Evolutionary conservation across 92 coral and sea anemone genomes (phyloP), one percentile per base, ranked within the genome.

Genomic region (Palythoa heliodiscus): DNA sequence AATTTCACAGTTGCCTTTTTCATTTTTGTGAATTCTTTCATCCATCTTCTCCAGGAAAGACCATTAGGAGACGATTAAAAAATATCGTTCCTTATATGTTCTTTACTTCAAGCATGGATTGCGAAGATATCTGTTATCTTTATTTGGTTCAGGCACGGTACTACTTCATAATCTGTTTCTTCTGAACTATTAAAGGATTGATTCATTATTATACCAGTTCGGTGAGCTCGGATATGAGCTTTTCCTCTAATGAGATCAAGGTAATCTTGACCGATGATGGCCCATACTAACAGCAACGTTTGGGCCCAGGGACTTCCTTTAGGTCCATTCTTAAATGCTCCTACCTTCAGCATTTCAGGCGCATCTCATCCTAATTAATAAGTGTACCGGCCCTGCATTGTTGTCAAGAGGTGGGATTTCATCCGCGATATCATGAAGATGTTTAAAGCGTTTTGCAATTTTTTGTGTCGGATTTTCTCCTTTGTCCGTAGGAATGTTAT

Each of bases 351-450:
- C 12, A 89, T 75, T 63, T 89, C 89, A 1, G 92, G 92, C 2
- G 92, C 71, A 40, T 89, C 92, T 71, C 89, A 11, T 53, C 93
- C 93, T 8, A 90, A n/a, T 70, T 5, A 90, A 82, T 15, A 90
- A 70, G 40, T 83, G 86, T 23, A 90, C 67, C 73, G n/a, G n/a
- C n/a, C 85, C 83, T 10, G 90, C 90, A 11, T 71, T 47, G 12
- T 24, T 14, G 58, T 90, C 86, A 17, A 90, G 25, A 14, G 88
- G 90, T 47, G 90, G 86, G 22, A 90, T 83, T 39, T 90, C 93
- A 0, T 61, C 37, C 17, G 76, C 75, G 53, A 87, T 87, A 29
- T 40, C 73, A n/a, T 58, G 72, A 10, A 90, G 86, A 53, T 90
- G 90, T 68, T 11, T 48, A 12, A 85, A 74, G 4, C 78, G 64